These are phyloP conservation scores for Thumatha senex DNA, from an alignment of 2,888 invertebrate species.

Conservation along the genomic window DNA sequence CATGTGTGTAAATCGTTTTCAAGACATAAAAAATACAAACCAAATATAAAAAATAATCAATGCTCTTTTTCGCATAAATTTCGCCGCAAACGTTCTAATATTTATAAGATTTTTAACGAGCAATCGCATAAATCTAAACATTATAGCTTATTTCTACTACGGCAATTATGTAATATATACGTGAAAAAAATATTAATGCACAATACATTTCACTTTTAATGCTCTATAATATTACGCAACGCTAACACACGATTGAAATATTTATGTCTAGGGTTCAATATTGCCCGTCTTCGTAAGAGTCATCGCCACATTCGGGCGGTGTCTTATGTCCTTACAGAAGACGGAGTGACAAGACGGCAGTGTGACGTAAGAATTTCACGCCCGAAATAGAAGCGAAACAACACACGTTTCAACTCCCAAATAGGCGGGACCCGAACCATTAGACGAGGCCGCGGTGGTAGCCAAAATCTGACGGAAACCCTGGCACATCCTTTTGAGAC, in stretches of 20 bases:
- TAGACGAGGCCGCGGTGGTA: no score
- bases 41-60: constrained; percentile 8
- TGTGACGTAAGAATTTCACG: no score
- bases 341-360: no score
- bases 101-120: constrained; percentile 8
- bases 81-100: background rate
- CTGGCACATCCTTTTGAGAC: no score
- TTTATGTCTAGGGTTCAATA: background rate
- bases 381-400: no score
- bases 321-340: no score
- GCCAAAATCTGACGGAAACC: no score
- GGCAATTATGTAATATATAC: background rate
- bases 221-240: background rate
- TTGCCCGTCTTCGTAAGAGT: no score
- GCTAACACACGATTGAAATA: background rate
- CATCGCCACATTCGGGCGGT: no score
- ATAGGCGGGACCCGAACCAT: no score
- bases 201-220: constrained; percentile 1
- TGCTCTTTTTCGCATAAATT: constrained; percentile 5
- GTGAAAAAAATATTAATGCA: background rate
- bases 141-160: background rate
- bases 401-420: no score
- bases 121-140: constrained; percentile 3
- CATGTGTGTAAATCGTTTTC: constrained; percentile 14
- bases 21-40: constrained; percentile 21